Percentiles rank a stretch among this genome's conserved stretches.
Conservation (phyloP, 2,888 invertebrate genomes). For the Dicyrtoma fusca region DNA sequence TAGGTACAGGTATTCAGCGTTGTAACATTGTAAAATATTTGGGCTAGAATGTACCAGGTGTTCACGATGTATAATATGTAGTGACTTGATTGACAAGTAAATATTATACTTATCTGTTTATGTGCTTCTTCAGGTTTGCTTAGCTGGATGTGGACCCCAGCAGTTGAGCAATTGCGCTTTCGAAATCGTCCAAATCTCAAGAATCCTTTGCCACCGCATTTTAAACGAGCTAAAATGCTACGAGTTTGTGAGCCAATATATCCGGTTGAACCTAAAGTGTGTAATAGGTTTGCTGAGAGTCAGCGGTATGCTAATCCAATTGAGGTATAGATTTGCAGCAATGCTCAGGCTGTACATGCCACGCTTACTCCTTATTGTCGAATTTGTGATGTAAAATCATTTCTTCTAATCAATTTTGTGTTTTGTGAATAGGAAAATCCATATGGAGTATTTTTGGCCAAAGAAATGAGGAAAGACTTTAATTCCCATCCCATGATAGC, state of each 20-base stretch:
- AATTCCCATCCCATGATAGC: constrained; percentile 72
- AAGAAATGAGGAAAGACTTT: constrained; percentile 72
- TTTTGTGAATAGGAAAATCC: constrained; percentile 67
- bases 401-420: no score
- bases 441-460: constrained; percentile 73
- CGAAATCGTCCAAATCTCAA: constrained; percentile 79
- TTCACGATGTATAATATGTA: no score
- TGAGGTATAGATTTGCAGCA: constrained; percentile 31
- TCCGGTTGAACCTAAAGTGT: constrained; percentile 59
- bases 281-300: constrained; percentile 29
- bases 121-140: background rate
- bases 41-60: no score
- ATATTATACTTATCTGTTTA: no score
- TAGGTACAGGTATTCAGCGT: no score
- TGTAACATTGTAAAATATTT: no score
- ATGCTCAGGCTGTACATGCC: background rate
- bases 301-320: background rate
- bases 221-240: constrained; percentile 68
- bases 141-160: constrained; percentile 52
- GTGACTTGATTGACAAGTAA: no score
- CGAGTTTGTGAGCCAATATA: constrained; percentile 70
- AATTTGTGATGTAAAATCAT: no score
- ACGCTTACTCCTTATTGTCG: no score
- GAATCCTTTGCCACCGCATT: constrained; percentile 72
- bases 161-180: constrained; percentile 62